Base-by-base conservation (phyloP, 2,113 vertebrate species). In the Suricata suricatta region DNA sequence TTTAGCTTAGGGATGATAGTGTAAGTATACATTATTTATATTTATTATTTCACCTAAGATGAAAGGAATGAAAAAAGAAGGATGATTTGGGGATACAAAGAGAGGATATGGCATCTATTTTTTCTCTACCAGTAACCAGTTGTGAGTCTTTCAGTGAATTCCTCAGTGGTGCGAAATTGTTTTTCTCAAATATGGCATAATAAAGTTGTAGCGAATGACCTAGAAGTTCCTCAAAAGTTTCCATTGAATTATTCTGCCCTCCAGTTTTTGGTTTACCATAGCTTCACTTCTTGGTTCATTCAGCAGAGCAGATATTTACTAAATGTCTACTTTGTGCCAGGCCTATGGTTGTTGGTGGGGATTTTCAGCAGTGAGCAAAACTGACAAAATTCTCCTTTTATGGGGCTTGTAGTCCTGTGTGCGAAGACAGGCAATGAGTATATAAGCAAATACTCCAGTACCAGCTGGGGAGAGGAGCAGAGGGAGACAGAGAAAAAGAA, bases 121-220 rank as follows among this genome's bases (percentile, higher is more conserved):
- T 60, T 5, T 88, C n/a, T 41, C 47, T 57, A 57, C 5, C 38
- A n/a, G 60, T 52, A 35, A 74, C 21, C 27, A 47, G 25, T 33
- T 79, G 12, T 44, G 35, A 83, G 7, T 83, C 41, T 95, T 92
- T 84, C 3, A 74, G 31, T 35, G 60, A 25, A 21, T 54, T 2
- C 31, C 27, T 97, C n/a, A 69, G 68, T 66, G 31, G n/a, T 27
- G 66, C 77, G 44, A 79, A 90, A 13, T 57, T 19, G 11, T 25
- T 95, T 77, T 97, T 79, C 68, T 96, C 52, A 95, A 84, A 93
- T 50, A 50, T 66, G 47, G 93, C 25, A 71, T 11, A 29, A 82
- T 35, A 54, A 92, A 94, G n/a, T 94, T 92, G 23, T 74, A 83
- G 19, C 21, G 60, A 76, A 89, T 88, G 11, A 92, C 29, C 66